Evolutionary conservation across 2,888 invertebrate genomes (phyloP), one percentile per base, ranked within the genome.

Genomic region (Eumacrocentrus americanus): DNA sequence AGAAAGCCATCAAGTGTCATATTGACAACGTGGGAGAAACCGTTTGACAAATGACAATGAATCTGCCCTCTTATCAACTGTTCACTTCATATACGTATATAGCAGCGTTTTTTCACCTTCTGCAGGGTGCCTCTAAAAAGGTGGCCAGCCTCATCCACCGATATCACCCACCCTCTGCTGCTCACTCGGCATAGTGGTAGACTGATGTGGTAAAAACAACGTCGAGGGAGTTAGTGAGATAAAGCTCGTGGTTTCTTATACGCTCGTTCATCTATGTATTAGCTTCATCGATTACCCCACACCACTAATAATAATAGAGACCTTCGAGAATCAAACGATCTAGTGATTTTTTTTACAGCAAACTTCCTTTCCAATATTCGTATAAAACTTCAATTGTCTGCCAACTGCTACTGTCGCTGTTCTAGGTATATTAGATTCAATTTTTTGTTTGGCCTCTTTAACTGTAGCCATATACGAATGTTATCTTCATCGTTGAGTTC

Each of bases 181-280:
- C 46, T 12, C 46, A 12, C 12, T 25, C 46, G 12, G 12, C 23
- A 18, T 44, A 44, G n/a, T 25, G 46, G 46, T n/a, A 12, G 46
- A 23, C 23, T 46, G 46, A 46, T 46, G 46, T 46, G 22, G n/a
- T 46, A 46, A 25, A 46, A 46, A 46, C 1, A 46, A 12, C 46
- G 23, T 25, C 22, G 14, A n/a, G 25, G 12, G 12, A 25, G 14
- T 46, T 22, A n/a, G 20, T 16, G 23, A 46, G 11, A 46, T 46
- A 25, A 25, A 46, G 12, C 7, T 16, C 22, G 35, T 2, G 23
- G 38, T 22, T 52, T 37, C 35, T 38, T 38, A 14, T n/a, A 20
- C 38, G 9, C 22, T 12, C 11, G 11, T 38, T 52, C 9, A 40
- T 23, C 22, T 12, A 44, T 11, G 29, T 20, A 20, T 35, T 50